Base-by-base conservation (phyloP, 2,797 vertebrate species). In the Eulemur albifrons region DNA sequence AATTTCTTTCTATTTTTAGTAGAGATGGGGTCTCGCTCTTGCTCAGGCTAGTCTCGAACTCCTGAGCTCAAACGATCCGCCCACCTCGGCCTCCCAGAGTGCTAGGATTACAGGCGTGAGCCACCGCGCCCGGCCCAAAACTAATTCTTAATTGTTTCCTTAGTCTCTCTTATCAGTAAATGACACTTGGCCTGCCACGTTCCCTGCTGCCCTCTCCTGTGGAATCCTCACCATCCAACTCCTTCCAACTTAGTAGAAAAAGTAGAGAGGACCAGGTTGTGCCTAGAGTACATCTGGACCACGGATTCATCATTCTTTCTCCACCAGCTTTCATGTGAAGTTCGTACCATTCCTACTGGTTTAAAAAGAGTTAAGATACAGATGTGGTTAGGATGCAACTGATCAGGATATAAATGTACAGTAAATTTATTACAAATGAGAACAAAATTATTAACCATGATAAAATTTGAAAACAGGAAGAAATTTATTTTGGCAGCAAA, bases 401-500 rank as follows among this genome's bases (percentile, higher is more conserved):
- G 14, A 83, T 84, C 50, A 54, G 61, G n/a, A 84, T 57, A 73
- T 67, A 79, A 84, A 73, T 32, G 7, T 38, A 67, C 2, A 63
- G 25, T 73, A 40, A 57, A 73, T 65, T 85, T 65, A 79, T 52
- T 95, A 93, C 4, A 90, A 90, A 57, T 2, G 70, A 82, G 38
- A 91, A 89, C 45, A 63, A 63, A 87, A 32, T 27, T 43, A 76
- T 85, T 81, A 85, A 77, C 35, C 50, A 77, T 5, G n/a, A 88
- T 85, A 83, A 95, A 92, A 63, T 45, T 12, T 32, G 32, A 73
- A 84, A 92, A 45, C 0, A 79, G 59, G 30, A 48, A 85, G 15
- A 35, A 91, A 27, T 92, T 93, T 83, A 86, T 95, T 95, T 83
- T 50, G 81, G 25, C 20, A 94, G 57, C 18, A 93, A 96, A 86